These are phyloP conservation scores for Ephydatia muelleri DNA, from an alignment of 37 sponge, comb jelly and placozoan genomes.

Conservation along the genomic window DNA sequence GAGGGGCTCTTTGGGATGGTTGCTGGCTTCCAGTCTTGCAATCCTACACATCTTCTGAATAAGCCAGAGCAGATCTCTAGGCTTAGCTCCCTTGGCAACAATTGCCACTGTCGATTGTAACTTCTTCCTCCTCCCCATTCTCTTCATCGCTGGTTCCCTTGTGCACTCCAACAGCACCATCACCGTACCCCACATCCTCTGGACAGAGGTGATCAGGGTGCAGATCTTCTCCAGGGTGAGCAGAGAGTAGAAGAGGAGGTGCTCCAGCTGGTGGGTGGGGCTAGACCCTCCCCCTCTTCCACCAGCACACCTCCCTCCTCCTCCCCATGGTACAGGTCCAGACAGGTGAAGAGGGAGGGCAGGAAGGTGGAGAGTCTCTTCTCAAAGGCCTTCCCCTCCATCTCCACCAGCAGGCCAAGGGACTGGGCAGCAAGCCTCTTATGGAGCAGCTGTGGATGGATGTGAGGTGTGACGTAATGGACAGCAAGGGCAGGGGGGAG, in stretches of 20 bases:
- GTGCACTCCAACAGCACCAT: neutral
- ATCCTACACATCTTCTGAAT: constrained; percentile 52
- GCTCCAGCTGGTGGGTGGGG: constrained; percentile 30
- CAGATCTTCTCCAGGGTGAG: constrained; percentile 54
- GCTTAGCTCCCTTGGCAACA: neutral
- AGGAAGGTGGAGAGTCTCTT: constrained; percentile 45
- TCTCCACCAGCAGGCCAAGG: constrained; percentile 66
- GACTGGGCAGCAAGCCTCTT: constrained; percentile 59
- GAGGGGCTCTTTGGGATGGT: constrained; percentile 69
- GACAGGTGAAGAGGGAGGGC: constrained; percentile 53
- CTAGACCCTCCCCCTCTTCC: neutral
- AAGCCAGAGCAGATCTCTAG: constrained; percentile 32
- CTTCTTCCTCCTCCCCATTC: constrained; percentile 5
- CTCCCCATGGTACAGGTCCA: constrained; percentile 20
- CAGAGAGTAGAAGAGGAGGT: constrained; percentile 56
- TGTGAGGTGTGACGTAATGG: neutral
- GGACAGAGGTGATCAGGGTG: neutral
- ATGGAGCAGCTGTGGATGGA: constrained; percentile 60
- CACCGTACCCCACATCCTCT: neutral
- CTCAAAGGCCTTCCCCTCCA: constrained; percentile 56
- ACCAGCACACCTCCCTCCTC: neutral
- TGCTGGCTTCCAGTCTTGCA: constrained; percentile 73
- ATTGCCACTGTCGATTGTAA: neutral
- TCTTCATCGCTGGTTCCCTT: neutral
- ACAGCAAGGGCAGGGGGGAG: neutral